These are phyloP conservation scores for Neoaliturus tenellus DNA, from an alignment of 2,888 invertebrate species.

Conservation along the genomic window DNA sequence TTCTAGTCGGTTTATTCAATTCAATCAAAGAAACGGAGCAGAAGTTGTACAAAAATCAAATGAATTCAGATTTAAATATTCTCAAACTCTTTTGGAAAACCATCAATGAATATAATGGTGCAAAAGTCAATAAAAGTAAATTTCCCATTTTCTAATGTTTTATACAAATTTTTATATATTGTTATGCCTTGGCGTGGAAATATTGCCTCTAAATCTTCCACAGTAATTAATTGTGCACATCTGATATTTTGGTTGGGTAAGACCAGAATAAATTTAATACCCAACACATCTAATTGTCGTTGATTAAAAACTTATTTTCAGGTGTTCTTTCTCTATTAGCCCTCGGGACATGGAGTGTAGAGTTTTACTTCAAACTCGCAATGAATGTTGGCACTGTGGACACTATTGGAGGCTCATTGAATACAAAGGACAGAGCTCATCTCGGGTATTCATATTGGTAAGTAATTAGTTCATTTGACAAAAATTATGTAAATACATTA, in stretches of 20 bases:
- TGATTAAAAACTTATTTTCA: not conserved
- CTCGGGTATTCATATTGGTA: slow-evolving; percentile 29
- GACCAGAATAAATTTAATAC: not conserved
- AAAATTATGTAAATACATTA: not conserved
- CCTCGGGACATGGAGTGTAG: not conserved
- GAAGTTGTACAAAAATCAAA: too few relatives aligned
- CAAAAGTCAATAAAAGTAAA: too few relatives aligned
- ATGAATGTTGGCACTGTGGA: slow-evolving; percentile 24
- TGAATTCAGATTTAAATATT: too few relatives aligned
- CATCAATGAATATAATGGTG: too few relatives aligned
- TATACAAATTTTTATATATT: not conserved
- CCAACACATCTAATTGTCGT: not conserved
- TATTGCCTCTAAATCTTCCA: not conserved
- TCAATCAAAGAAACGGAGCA: too few relatives aligned
- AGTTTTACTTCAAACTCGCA: slow-evolving; percentile 2
- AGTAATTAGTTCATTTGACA: not conserved
- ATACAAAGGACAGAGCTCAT: not conserved
- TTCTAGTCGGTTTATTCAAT: too few relatives aligned
- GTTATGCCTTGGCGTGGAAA: not conserved
- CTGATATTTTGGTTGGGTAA: not conserved
- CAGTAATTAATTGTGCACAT: not conserved
- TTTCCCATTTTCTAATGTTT: too few relatives aligned
- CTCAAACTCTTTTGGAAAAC: too few relatives aligned
- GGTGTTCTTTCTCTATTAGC: not conserved
- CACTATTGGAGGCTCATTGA: slow-evolving; percentile 10